phyloP scores from a whole-genome alignment of 2,797 vertebrate genomes.

The Silurus aristotelis region DNA sequence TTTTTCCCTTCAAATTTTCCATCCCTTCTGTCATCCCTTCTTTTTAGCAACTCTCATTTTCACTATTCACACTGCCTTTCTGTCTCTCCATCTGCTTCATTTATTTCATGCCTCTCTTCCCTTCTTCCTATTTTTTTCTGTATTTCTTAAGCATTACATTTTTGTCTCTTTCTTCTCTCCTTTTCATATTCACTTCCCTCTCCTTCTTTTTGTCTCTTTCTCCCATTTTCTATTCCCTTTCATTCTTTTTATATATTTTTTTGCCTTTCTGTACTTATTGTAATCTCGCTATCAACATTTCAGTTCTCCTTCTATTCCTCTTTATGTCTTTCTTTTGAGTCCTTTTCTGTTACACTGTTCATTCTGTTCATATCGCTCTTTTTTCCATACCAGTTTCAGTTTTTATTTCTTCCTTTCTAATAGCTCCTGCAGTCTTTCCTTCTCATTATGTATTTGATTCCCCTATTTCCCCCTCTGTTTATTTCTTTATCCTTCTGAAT shows the following conservation, averaged over 20 bases:
- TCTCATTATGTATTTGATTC: neutral
- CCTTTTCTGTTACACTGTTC: constrained; percentile 1
- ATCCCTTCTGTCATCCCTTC: neutral
- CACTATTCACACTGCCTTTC: neutral
- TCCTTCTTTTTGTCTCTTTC: neutral
- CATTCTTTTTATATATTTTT: neutral
- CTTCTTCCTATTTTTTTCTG: neutral
- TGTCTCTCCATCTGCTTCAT: neutral
- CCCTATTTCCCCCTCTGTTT: neutral
- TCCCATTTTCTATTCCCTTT: neutral
- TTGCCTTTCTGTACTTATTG: neutral
- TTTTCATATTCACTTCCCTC: neutral
- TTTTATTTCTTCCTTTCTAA: neutral
- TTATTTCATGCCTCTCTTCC: too few relatives aligned
- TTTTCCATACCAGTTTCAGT: neutral
- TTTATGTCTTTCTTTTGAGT: neutral
- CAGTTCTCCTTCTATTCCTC: neutral
- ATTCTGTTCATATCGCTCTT: constrained; percentile 11
- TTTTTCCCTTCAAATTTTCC: neutral
- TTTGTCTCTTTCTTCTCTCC: neutral
- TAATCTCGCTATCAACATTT: neutral
- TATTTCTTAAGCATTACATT: neutral
- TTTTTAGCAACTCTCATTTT: neutral
- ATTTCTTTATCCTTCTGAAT: constrained; percentile 6
- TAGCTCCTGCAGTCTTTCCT: neutral